Evolutionary conservation across 1,140 invertebrate genomes (phyloP).

Genomic region (Heliconius hewitsoni): DNA sequence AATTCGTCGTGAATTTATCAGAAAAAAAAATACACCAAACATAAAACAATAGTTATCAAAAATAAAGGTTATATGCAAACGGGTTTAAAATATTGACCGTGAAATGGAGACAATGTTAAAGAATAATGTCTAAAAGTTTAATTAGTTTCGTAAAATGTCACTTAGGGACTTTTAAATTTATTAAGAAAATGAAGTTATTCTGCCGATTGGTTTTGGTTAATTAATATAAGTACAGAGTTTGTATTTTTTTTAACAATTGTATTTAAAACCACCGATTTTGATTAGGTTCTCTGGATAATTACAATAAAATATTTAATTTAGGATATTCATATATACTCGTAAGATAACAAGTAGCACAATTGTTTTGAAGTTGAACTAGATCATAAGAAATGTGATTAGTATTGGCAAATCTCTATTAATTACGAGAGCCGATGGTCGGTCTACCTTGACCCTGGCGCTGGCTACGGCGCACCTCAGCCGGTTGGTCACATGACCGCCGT

Average conservation of each 20-base stretch:
- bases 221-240: neutral
- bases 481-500: slow-evolving; percentile 45
- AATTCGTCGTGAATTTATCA: neutral
- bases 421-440: slow-evolving; percentile 48
- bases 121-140: too few species aligned
- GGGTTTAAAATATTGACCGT: too few species aligned
- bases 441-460: slow-evolving; percentile 58
- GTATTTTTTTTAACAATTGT: too few species aligned
- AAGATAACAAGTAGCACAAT: neutral
- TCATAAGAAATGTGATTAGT: slow-evolving; percentile 39
- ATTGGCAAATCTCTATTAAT: slow-evolving; percentile 33
- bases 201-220: neutral
- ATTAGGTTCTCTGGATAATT: too few species aligned
- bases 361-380: slow-evolving; percentile 22
- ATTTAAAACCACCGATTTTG: too few species aligned
- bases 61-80: neutral
- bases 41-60: neutral
- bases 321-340: neutral
- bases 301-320: neutral
- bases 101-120: too few species aligned
- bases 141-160: too few species aligned
- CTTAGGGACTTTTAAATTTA: neutral
- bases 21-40: neutral
- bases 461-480: slow-evolving; percentile 43
- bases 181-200: neutral